Evolutionary conservation across 2,113 vertebrate genomes (phyloP).

Genomic region (Otus sunia): DNA sequence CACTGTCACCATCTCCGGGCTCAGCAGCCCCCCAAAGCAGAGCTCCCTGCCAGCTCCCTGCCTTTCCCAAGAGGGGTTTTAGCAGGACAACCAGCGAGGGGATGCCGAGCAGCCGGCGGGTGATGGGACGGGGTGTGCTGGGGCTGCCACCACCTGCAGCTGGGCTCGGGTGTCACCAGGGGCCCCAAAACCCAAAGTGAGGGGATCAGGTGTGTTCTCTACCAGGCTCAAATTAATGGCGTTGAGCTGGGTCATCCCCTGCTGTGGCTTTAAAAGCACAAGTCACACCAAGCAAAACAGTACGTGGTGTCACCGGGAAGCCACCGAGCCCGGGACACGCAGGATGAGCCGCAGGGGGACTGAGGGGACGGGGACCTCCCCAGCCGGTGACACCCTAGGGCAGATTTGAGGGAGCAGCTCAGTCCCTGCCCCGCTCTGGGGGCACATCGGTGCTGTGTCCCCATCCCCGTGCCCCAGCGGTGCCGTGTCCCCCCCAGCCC

Average conservation of each 20-base stretch:
- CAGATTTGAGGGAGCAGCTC: neutral
- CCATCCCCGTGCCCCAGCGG: neutral
- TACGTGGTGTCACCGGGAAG: neutral
- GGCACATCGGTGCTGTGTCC: rapidly evolving
- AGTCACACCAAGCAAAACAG: neutral
- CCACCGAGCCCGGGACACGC: neutral
- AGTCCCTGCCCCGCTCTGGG: rapidly evolving
- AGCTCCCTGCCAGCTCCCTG: neutral
- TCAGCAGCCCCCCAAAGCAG: neutral
- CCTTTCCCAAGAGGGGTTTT: neutral
- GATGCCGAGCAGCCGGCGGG: neutral
- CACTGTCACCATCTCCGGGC: rapidly evolving
- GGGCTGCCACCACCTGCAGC: neutral
- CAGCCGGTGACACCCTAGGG: neutral
- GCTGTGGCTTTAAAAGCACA: neutral
- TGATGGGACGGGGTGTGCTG: neutral
- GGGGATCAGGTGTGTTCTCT: rapidly evolving
- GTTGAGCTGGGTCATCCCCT: neutral
- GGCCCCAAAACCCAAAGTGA: rapidly evolving
- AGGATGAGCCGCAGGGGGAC: neutral
- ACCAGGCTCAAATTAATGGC: neutral
- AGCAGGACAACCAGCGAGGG: rapidly evolving
- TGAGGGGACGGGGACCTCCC: neutral
- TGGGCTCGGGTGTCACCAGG: rapidly evolving
- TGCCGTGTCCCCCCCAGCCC: neutral